Base-by-base conservation (phyloP, 2,888 invertebrate genomes). In the Drosophila setosimentum region DNA sequence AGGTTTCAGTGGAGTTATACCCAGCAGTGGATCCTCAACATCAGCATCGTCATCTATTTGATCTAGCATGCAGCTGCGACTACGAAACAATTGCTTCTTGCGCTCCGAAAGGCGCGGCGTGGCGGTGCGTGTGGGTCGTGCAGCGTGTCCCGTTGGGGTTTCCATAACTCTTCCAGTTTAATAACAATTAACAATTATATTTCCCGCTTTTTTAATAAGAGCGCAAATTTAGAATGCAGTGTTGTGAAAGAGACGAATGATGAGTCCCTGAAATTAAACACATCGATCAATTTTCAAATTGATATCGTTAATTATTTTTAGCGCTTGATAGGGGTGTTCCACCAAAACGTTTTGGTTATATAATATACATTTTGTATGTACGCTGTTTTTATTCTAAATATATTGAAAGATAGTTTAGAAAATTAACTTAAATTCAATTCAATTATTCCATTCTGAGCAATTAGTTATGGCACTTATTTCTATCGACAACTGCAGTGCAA, bases 81-180 rank as follows among this genome's bases (percentile, higher is more conserved):
- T 80, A 5, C 67, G 62, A 85, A 96, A 96, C 76, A 96, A 93
- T 76, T 95, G 94, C 76, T 95, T 94, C 85, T 96, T 95, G 33
- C 95, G 94, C 78, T 95, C 95, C 0, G 95, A 94, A 91, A 95
- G 93, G 83, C 94, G 94, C 3, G 95, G 95, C 2, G 95, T 95
- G 21, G 91, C 90, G 49, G 78, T 84, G 33, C 92, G 91, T 29
- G 77, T 66, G 11, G 89, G 69, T 13, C 91, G 91, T 35, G 29
- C 30, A 61, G 78, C 69, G 24, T 81, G 79, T 33, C 76, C 90
- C 69, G 80, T 82, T 11, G 93, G 93, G 33, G 93, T 93, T 61
- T 93, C 92, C 93, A 93, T 93, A 40, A 42, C 76, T 37, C 16
- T 40, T 30, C 30, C 48, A 58, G 66, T 69, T 68, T 71, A 66